Conservation (phyloP, 1,140 invertebrate genomes). For the Melitaea cinxia region DNA sequence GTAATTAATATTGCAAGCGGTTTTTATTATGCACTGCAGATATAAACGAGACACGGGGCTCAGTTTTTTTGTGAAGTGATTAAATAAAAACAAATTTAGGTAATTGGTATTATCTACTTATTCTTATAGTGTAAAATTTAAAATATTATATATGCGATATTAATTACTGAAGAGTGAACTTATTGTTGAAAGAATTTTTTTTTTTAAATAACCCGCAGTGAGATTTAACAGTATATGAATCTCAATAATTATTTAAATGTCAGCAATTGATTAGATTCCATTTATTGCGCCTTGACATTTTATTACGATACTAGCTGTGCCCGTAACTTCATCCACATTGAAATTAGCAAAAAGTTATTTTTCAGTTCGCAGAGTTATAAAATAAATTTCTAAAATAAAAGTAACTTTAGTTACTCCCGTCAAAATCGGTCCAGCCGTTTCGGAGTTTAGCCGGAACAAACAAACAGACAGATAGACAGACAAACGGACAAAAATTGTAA, state of each 20-base stretch:
- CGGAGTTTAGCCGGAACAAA: too few species aligned
- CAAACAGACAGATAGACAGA: too few species aligned
- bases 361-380: too few species aligned
- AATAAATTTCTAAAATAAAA: too few species aligned
- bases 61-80: slow-evolving; percentile 19
- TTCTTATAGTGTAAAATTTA: too few species aligned
- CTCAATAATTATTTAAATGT: not conserved
- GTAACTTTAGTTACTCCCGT: too few species aligned
- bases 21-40: slow-evolving; percentile 12
- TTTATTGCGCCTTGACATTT: slow-evolving; percentile 7
- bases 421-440: too few species aligned
- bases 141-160: not conserved
- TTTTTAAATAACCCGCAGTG: not conserved
- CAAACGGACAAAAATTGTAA: too few species aligned
- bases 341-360: too few species aligned
- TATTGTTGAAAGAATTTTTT: not conserved
- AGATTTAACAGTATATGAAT: not conserved
- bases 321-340: not conserved
- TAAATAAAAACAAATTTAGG: too few species aligned
- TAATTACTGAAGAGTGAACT: not conserved
- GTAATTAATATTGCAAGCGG: slow-evolving; percentile 48
- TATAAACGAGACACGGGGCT: slow-evolving; percentile 21
- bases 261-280: not conserved
- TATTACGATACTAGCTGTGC: not conserved
- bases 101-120: not conserved